These are phyloP conservation scores for Serripes groenlandicus DNA, from an alignment of 2,888 invertebrate species.

Conservation along the genomic window DNA sequence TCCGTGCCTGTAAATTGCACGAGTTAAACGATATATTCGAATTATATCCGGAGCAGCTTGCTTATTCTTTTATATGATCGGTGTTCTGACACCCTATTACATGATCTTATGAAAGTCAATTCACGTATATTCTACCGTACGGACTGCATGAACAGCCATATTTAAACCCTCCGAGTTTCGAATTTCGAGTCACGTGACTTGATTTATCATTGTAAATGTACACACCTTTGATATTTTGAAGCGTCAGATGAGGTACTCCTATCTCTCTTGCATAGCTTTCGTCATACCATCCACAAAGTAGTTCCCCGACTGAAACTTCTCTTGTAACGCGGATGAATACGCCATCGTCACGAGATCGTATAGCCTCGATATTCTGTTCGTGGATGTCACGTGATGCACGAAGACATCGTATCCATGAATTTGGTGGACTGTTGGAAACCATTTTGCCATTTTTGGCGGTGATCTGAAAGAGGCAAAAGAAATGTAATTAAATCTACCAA, in stretches of 20 bases:
- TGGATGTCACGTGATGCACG: slow-evolving; percentile 90
- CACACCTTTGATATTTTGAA: slow-evolving; percentile 93
- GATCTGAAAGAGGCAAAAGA: slow-evolving; percentile 6
- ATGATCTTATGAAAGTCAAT: no score
- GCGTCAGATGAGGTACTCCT: slow-evolving; percentile 93
- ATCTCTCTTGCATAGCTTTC: slow-evolving; percentile 91
- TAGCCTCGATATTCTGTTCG: slow-evolving; percentile 88
- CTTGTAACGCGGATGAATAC: slow-evolving; percentile 73
- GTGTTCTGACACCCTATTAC: no score
- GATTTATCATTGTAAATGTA: no score
- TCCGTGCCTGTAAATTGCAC: no score
- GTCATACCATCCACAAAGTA: slow-evolving; percentile 93
- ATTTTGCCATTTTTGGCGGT: neutral
- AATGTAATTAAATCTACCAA: no score
- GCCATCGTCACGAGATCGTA: slow-evolving; percentile 67
- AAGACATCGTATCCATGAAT: slow-evolving; percentile 80
- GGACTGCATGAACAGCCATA: no score
- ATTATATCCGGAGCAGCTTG: no score
- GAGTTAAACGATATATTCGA: no score
- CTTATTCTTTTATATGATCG: no score
- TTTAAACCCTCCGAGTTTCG: no score
- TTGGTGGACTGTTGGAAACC: neutral
- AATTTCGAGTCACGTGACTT: no score
- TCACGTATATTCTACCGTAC: no score
- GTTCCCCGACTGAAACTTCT: slow-evolving; percentile 88